Percentiles rank a stretch among this genome's conserved stretches.
Evolutionary conservation across 2,888 invertebrate genomes (phyloP).

Genomic region (Merodon equestris): DNA sequence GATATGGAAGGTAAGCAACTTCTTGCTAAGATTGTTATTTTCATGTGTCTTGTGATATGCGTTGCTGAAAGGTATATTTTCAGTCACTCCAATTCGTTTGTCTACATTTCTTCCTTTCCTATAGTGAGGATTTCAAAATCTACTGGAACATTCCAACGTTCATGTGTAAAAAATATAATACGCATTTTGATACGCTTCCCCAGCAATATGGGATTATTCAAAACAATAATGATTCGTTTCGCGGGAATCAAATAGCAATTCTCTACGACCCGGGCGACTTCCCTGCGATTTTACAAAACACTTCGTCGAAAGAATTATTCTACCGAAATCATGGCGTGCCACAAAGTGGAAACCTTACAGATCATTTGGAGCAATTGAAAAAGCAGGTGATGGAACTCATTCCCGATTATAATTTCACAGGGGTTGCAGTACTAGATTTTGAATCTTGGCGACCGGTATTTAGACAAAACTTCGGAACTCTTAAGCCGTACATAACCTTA

Average conservation of each 20-base stretch:
- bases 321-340: constrained; percentile 56
- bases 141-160: constrained; percentile 61
- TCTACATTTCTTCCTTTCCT: neutral
- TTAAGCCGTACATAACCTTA: constrained; percentile 45
- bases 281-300: constrained; percentile 51
- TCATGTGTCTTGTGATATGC: constrained; percentile 6
- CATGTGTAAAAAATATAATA: constrained; percentile 54
- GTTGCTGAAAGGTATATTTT: constrained; percentile 16
- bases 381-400: constrained; percentile 31
- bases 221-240: constrained; percentile 50
- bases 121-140: constrained; percentile 39
- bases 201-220: constrained; percentile 49
- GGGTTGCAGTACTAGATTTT: constrained; percentile 52
- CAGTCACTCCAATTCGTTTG: neutral
- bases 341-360: constrained; percentile 44
- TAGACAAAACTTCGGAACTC: constrained; percentile 55
- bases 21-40: constrained; percentile 2
- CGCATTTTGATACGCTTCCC: constrained; percentile 37
- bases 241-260: constrained; percentile 47
- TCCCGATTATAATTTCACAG: constrained; percentile 32
- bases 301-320: constrained; percentile 46
- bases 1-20: neutral
- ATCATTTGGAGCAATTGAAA: constrained; percentile 37
- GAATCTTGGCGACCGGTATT: constrained; percentile 58
- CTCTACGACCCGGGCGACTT: constrained; percentile 58